Percentiles rank a stretch among this genome's conserved stretches.
phyloP scores from a whole-genome alignment of 2,797 vertebrate species.

The Glossophaga mutica region DNA sequence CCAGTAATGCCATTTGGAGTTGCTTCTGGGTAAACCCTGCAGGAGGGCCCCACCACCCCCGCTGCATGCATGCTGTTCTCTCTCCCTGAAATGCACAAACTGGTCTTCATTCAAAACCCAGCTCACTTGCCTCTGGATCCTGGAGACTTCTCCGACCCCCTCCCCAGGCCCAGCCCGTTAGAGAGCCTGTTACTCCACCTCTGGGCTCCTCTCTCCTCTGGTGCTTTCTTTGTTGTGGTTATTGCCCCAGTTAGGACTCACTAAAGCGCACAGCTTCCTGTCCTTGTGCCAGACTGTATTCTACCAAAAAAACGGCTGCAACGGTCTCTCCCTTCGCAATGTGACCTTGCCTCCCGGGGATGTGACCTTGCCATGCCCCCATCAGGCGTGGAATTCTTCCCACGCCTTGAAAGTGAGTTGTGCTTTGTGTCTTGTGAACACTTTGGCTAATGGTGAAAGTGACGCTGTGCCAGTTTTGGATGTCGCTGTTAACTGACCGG shows the following conservation, averaged over 20 bases:
- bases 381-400: neutral
- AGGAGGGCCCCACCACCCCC: neutral
- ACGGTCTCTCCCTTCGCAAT: accelerated
- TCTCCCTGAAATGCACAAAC: neutral
- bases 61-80: neutral
- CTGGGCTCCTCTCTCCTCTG: neutral
- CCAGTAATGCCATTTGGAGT: neutral
- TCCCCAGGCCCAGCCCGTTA: neutral
- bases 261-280: neutral
- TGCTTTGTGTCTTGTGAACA: neutral
- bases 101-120: neutral
- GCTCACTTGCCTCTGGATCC: neutral
- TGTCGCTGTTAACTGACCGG: neutral
- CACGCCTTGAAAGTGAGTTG: neutral
- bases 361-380: neutral
- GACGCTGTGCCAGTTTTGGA: neutral
- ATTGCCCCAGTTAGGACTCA: neutral
- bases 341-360: neutral
- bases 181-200: neutral
- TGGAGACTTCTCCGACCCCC: neutral
- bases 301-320: neutral
- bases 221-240: too few relatives aligned
- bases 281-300: neutral
- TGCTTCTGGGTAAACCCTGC: neutral
- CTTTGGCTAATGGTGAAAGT: neutral